Evolutionary conservation across 2,113 vertebrate genomes (phyloP), one percentile per base, ranked within the genome.

Genomic region (Eleginops maclovinus): DNA sequence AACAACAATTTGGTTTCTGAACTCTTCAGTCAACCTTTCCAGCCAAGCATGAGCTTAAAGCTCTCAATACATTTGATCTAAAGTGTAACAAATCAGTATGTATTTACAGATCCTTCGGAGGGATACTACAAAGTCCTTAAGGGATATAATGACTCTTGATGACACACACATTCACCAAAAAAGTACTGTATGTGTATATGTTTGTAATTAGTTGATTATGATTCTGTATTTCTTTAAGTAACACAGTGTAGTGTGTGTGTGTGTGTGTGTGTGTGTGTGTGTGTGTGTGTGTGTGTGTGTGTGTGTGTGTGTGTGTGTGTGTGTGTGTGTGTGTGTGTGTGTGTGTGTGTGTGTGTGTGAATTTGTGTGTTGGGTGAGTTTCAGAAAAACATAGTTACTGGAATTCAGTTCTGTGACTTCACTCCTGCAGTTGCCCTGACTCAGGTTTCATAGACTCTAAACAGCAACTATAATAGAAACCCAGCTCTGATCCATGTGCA

Each of bases 391-490:
- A 9, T 28, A 15, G 14, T 63, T 67, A 19, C 17, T 79, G 41
- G 67, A 69, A 79, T 68, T 65, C 36, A 53, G 12, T 22, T 56
- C 4, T 31, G 70, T 73, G 31, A 61, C 53, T 78, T 71, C 53
- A 73, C 43, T 66, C 50, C 41, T 26, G 14, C 14, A 28, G 24
- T 40, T 3, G 2, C 17, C 55, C 17, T 55, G 53, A 75, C 75
- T 88, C 69, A 70, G 5, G 70, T 81, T 85, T 79, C 74, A 76
- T 6, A 7, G 50, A 60, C 66, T 77, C 21, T 70, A 21, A 50
- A 43, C 21, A 49, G 12, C 5, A 44, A 43, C 12, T 28, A 71
- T 43, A 79, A 56, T 50, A 28, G 22, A 36, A 76, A 24, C 12
- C 19, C 24, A n/a, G 55, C 31, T 62, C 46, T 56, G 59, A 76